Conservation (phyloP, 1,140 invertebrate species). For the Tachypleus tridentatus region DNA sequence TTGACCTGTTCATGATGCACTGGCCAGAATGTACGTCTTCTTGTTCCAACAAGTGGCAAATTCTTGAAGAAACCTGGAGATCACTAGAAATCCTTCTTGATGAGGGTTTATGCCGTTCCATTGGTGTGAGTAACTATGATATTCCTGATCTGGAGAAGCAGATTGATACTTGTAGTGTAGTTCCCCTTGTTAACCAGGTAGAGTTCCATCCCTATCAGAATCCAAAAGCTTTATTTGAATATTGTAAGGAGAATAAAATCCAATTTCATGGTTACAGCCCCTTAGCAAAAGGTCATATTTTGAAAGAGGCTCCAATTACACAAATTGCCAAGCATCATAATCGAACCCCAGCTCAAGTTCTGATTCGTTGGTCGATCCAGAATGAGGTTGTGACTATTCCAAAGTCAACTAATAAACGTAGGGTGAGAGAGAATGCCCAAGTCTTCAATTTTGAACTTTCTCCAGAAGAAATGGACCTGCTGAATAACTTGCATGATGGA, state of each 20-base stretch:
- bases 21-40: slow-evolving; percentile 32
- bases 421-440: slow-evolving; percentile 31
- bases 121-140: slow-evolving; percentile 36
- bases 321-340: slow-evolving; percentile 25
- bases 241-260: slow-evolving; percentile 31
- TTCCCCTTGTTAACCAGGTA: slow-evolving; percentile 37
- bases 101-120: slow-evolving; percentile 28
- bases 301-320: slow-evolving; percentile 26
- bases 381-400: slow-evolving; percentile 33
- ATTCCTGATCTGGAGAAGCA: slow-evolving; percentile 31
- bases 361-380: slow-evolving; percentile 34
- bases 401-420: slow-evolving; percentile 31
- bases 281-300: slow-evolving; percentile 32
- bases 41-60: slow-evolving; percentile 24
- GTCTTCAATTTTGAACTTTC: slow-evolving; percentile 30
- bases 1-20: slow-evolving; percentile 33
- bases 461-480: slow-evolving; percentile 25
- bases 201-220: slow-evolving; percentile 38
- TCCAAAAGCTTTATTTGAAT: slow-evolving; percentile 29
- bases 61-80: slow-evolving; percentile 33
- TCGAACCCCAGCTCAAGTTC: slow-evolving; percentile 31
- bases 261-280: slow-evolving; percentile 36
- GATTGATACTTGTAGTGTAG: slow-evolving; percentile 28
- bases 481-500: slow-evolving; percentile 26
- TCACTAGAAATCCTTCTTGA: slow-evolving; percentile 32